phyloP scores from a whole-genome alignment of 2,113 vertebrate genomes.

The Seriola aureovittata region DNA sequence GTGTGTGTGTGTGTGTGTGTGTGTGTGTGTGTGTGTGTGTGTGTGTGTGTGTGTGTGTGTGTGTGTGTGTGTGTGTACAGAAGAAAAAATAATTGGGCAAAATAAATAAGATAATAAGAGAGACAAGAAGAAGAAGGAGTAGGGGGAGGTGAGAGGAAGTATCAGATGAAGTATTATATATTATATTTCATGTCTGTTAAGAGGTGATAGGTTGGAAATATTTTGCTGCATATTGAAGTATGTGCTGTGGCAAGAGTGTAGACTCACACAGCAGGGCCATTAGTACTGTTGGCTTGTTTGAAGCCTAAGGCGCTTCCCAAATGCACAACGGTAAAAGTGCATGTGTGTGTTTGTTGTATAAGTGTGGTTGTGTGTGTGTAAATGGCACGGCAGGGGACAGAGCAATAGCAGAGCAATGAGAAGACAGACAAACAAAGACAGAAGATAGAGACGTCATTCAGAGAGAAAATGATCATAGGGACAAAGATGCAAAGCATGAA shows the following conservation, averaged over 20 bases:
- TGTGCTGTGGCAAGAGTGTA: background rate
- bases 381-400: background rate
- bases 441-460: background rate
- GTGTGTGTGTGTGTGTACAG: constrained; percentile 7
- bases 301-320: constrained; percentile 57
- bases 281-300: constrained; percentile 48
- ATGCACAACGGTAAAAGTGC: constrained; percentile 43
- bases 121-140: background rate
- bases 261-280: constrained; percentile 40
- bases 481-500: constrained; percentile 6
- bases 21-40: constrained; percentile 10
- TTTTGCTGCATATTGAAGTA: constrained; percentile 32
- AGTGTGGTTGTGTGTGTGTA: constrained; percentile 33
- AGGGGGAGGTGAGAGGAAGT: background rate
- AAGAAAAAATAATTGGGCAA: background rate
- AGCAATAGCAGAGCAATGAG: constrained; percentile 10
- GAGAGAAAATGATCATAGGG: background rate
- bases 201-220: constrained; percentile 14
- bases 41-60: background rate
- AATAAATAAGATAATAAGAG: constrained; percentile 19
- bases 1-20: constrained; percentile 12
- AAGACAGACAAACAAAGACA: background rate
- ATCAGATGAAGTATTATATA: background rate
- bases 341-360: constrained; percentile 42
- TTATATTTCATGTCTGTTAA: background rate